These are phyloP conservation scores for Triops cancriformis DNA, from an alignment of 1,140 invertebrate species.

Conservation along the genomic window DNA sequence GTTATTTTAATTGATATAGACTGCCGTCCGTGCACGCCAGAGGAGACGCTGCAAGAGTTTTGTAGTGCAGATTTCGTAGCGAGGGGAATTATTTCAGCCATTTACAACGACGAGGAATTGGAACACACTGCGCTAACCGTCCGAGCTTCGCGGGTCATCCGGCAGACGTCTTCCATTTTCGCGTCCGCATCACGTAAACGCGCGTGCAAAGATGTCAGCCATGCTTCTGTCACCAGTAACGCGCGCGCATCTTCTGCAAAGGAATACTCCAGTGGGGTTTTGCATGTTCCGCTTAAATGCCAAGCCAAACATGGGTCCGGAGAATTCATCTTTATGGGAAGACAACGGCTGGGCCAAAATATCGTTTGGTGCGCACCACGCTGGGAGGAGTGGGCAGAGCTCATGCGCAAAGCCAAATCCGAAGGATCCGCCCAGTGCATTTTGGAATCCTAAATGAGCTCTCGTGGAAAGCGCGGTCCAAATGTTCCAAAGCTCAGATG, in stretches of 20 bases:
- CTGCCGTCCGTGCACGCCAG: slow-evolving; percentile 63
- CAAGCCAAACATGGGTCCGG: slow-evolving; percentile 58
- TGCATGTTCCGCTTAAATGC: slow-evolving; percentile 53
- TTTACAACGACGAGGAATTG: slow-evolving; percentile 51
- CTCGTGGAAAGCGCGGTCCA: neutral
- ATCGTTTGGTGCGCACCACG: slow-evolving; percentile 61
- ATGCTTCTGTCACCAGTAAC: slow-evolving; percentile 36
- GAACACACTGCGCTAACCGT: slow-evolving; percentile 57
- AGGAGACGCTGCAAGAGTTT: slow-evolving; percentile 63
- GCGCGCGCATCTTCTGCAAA: slow-evolving; percentile 17
- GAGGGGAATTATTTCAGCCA: slow-evolving; percentile 55
- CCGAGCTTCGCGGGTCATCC: slow-evolving; percentile 56
- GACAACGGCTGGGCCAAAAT: slow-evolving; percentile 58
- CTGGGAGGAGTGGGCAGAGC: slow-evolving; percentile 54
- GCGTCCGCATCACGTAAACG: slow-evolving; percentile 38
- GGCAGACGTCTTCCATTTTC: slow-evolving; percentile 40
- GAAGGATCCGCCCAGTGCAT: slow-evolving; percentile 56
- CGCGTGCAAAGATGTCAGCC: slow-evolving; percentile 35
- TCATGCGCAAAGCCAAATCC: slow-evolving; percentile 49
- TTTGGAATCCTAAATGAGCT: slow-evolving; percentile 37
- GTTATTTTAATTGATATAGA: slow-evolving; percentile 44
- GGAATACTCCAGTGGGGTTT: slow-evolving; percentile 26
- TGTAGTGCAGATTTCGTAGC: slow-evolving; percentile 70
- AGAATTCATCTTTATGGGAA: slow-evolving; percentile 70
- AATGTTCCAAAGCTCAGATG: neutral